A percentile compares a stretch with the other conserved stretches of the same genome.
Conservation (phyloP, 2,797 vertebrate genomes). For the Naso thynnoides region DNA sequence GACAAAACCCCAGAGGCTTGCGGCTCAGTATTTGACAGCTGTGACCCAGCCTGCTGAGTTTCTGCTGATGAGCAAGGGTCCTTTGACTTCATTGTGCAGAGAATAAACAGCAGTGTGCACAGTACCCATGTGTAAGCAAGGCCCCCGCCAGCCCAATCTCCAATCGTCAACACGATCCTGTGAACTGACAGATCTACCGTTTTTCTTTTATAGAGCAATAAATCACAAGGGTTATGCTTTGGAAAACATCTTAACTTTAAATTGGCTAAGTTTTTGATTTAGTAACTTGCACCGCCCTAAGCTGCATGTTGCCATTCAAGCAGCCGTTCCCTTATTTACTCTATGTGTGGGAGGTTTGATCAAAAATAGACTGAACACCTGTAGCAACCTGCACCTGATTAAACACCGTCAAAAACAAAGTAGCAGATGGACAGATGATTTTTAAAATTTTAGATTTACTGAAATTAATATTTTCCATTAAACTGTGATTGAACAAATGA, state of each 20-base stretch:
- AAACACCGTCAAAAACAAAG: neutral
- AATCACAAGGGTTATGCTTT: conserved; percentile 57
- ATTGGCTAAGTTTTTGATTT: conserved; percentile 51
- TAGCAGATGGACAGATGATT: neutral
- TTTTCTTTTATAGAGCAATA: conserved; percentile 49
- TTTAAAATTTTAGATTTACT: too few relatives aligned
- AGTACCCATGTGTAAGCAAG: conserved; percentile 31
- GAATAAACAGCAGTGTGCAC: conserved; percentile 59
- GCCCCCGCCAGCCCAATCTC: conserved; percentile 32
- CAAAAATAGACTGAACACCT: conserved; percentile 1
- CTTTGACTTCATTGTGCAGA: conserved; percentile 56
- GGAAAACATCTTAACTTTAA: conserved; percentile 50
- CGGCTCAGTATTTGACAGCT: conserved; percentile 53
- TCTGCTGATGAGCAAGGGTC: conserved; percentile 51
- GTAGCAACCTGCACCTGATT: neutral
- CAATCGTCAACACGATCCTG: conserved; percentile 41
- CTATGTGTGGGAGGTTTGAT: conserved; percentile 8
- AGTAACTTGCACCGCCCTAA: conserved; percentile 38
- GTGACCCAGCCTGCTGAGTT: conserved; percentile 56
- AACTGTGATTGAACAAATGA: too few relatives aligned
- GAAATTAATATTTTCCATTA: too few relatives aligned
- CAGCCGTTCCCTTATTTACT: neutral
- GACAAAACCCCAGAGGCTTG: conserved; percentile 22
- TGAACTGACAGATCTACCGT: conserved; percentile 55
- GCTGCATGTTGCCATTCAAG: neutral